Base-by-base conservation (phyloP, 2,797 vertebrate genomes). In the Amniataba percoides region DNA sequence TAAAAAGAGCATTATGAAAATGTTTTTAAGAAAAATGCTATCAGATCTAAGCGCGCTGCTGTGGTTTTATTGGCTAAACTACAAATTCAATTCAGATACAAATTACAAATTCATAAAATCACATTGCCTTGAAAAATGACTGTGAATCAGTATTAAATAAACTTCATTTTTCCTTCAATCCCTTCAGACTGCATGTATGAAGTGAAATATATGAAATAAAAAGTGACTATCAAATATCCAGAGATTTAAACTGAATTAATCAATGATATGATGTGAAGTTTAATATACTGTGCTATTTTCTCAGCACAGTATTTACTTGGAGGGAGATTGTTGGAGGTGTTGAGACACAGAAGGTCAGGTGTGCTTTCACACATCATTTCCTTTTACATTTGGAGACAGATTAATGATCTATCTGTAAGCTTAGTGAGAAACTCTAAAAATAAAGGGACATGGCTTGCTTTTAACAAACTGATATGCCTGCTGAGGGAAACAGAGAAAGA, bases 351-450 rank as follows among this genome's bases (percentile, higher is more conserved):
- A 36, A 59, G 77, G 62, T 84, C 78, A 82, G 79, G 55, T 77
- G 71, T 53, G 27, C 10, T 68, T 85, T 65, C 55, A 85, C 70
- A 69, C 60, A 66, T 82, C 36, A 68, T 69, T 58, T 80, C 76
- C 61, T 2, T 60, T 57, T 36, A 65, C 67, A 78, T 69, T 74
- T 52, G 2, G 10, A 66, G 27, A 52, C 21, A 56, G 46, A 34
- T 45, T 73, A 78, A 91, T 74, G 77, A 82, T 75, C 27, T 19
- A 27, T 60, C 70, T 36, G 11, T 36, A 66, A 63, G 61, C 36
- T 43, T 31, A 36, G 34, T 8, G 5, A 71, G 27, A 6, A 5
- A 21, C 18, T 62, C 51, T 42, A 36, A 80, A 82, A 81, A 81
- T 21, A 79, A 39, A 61, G 43, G 10, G n/a, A 8, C 52, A 45